Conservation (phyloP, 2,113 vertebrate genomes). For the Baryphthengus martii region DNA sequence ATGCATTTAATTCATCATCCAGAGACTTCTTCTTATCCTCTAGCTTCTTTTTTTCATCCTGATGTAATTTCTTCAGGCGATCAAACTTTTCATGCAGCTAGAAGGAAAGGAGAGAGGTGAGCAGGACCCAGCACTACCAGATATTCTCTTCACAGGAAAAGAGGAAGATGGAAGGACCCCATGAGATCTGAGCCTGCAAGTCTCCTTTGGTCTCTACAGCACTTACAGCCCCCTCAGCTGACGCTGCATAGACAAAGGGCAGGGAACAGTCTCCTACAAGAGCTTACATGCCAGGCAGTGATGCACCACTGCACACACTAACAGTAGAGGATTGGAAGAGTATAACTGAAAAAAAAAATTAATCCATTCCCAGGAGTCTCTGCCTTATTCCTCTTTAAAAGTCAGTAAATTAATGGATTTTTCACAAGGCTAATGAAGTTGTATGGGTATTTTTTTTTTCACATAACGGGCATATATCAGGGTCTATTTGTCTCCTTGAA, state of each 20-base stretch:
- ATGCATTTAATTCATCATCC: slow-evolving; percentile 93
- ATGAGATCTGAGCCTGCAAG: background rate
- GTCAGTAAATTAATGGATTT: background rate
- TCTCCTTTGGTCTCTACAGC: background rate
- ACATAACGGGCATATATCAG: background rate
- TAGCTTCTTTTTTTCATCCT: slow-evolving; percentile 97
- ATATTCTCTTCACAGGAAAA: background rate
- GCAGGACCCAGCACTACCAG: background rate
- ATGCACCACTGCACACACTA: background rate
- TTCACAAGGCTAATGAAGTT: background rate
- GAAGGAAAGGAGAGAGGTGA: background rate
- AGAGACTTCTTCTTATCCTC: slow-evolving; percentile 95
- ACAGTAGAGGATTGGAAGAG: background rate
- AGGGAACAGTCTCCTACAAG: background rate
- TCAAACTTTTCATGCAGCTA: slow-evolving; percentile 98
- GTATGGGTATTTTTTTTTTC: background rate
- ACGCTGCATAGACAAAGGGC: background rate
- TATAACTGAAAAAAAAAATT: rapidly evolving
- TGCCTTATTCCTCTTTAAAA: background rate
- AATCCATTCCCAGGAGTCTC: background rate
- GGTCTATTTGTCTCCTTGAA: background rate
- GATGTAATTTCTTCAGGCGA: slow-evolving; percentile 95
- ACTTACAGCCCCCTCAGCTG: background rate
- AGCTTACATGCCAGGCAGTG: background rate
- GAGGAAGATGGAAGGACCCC: background rate